phyloP scores from a whole-genome alignment of 2,888 invertebrate genomes.

The Luperina nickerlii region DNA sequence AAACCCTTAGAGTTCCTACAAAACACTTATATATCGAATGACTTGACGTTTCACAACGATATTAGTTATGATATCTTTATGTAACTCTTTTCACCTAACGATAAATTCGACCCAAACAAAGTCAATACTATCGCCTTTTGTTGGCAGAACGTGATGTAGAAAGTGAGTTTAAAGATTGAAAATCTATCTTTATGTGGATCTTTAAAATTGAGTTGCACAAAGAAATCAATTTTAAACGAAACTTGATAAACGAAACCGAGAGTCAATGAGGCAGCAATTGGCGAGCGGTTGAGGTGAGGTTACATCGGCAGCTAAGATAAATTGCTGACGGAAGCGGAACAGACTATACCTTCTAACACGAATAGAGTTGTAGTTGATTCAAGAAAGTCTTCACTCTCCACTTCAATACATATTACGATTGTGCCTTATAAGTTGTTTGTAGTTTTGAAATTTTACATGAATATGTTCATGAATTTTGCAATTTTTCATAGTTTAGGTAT shows the following conservation, averaged over 20 bases:
- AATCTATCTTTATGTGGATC: conserved; percentile 70
- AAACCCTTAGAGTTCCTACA: conserved; percentile 74
- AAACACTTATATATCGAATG: conserved; percentile 79
- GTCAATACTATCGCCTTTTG: conserved; percentile 68
- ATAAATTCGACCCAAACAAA: conserved; percentile 65
- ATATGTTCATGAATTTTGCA: neutral
- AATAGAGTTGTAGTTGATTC: conserved; percentile 1
- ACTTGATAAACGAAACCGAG: conserved; percentile 79
- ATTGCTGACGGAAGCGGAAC: conserved; percentile 37
- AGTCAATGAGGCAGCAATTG: conserved; percentile 75
- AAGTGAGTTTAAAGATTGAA: conserved; percentile 78
- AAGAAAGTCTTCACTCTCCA: neutral
- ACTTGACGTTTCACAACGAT: conserved; percentile 74
- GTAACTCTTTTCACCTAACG: conserved; percentile 65
- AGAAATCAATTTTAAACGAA: conserved; percentile 75
- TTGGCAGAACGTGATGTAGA: conserved; percentile 77
- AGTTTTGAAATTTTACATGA: neutral
- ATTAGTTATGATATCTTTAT: conserved; percentile 75
- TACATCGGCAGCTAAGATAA: conserved; percentile 50
- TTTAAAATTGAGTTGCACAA: conserved; percentile 68
- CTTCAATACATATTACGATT: neutral
- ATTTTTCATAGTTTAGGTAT: neutral
- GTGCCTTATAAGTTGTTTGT: neutral
- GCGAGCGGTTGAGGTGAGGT: conserved; percentile 57
- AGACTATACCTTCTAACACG: neutral